phyloP scores from a whole-genome alignment of 2,888 invertebrate species.

The Chaetogeoica ovagalla region DNA sequence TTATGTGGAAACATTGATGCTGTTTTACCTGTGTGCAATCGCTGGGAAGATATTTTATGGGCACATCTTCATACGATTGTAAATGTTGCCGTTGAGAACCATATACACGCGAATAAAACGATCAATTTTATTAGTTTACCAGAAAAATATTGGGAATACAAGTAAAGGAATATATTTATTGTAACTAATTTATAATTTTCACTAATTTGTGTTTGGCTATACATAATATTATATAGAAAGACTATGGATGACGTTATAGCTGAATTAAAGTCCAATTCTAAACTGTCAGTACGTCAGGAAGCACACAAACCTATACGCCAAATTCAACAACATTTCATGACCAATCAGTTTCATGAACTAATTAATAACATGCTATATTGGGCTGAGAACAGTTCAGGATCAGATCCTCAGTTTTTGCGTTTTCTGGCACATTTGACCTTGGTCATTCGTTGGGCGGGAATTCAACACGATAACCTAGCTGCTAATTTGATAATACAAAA shows the following conservation, averaged over 20 bases:
- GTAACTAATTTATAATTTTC: neutral
- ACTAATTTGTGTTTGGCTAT: neutral
- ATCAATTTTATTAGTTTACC: constrained; percentile 66
- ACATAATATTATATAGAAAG: constrained; percentile 62
- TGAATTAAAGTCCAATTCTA: constrained; percentile 68
- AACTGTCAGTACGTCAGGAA: constrained; percentile 64
- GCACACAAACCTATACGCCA: constrained; percentile 71
- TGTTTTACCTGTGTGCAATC: constrained; percentile 73
- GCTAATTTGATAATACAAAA: constrained; percentile 77
- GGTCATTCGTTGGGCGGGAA: constrained; percentile 79
- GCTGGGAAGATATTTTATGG: constrained; percentile 92
- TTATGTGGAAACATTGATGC: constrained; percentile 82
- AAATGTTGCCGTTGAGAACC: constrained; percentile 82
- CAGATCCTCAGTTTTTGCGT: constrained; percentile 65
- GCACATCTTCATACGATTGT: constrained; percentile 80
- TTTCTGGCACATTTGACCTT: constrained; percentile 85
- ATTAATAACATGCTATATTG: constrained; percentile 61
- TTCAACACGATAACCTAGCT: constrained; percentile 69
- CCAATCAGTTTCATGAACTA: constrained; percentile 76
- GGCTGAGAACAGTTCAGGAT: constrained; percentile 53
- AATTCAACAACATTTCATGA: constrained; percentile 82
- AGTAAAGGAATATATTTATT: constrained; percentile 57
- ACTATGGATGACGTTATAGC: constrained; percentile 71
- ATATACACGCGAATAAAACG: constrained; percentile 66
- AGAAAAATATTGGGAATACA: constrained; percentile 70